A percentile compares a stretch with the other conserved stretches of the same genome.
phyloP scores from a whole-genome alignment of 1,140 invertebrate genomes.

The Drosophila elegans region DNA sequence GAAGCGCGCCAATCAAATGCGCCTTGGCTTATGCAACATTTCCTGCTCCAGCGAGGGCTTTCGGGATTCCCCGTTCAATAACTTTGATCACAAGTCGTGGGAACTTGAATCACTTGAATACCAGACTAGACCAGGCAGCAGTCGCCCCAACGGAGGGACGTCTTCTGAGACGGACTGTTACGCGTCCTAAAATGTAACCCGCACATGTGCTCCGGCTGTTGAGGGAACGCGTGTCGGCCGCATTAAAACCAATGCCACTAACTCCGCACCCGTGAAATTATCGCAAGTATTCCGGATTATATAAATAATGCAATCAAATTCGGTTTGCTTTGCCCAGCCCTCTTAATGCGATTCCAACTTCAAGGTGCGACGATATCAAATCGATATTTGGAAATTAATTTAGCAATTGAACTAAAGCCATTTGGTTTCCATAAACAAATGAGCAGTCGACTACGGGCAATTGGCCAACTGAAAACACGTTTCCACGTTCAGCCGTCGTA shows the following conservation, averaged over 20 bases:
- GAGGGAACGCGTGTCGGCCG: slow-evolving; percentile 49
- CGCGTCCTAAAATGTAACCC: slow-evolving; percentile 96
- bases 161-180: slow-evolving; percentile 97
- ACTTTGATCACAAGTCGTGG: slow-evolving; percentile 40
- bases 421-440: slow-evolving; percentile 48
- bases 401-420: slow-evolving; percentile 28
- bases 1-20: slow-evolving; percentile 80
- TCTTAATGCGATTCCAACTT: neutral
- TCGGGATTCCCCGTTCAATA: neutral
- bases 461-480: slow-evolving; percentile 42
- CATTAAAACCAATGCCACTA: slow-evolving; percentile 58
- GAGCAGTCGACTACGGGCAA: slow-evolving; percentile 21
- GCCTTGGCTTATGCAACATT: slow-evolving; percentile 78
- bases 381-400: slow-evolving; percentile 41
- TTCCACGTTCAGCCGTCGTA: slow-evolving; percentile 54
- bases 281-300: slow-evolving; percentile 20
- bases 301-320: slow-evolving; percentile 21
- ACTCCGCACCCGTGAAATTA: slow-evolving; percentile 22
- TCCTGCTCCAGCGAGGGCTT: slow-evolving; percentile 30
- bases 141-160: slow-evolving; percentile 96
- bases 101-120: slow-evolving; percentile 8
- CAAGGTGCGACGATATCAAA: slow-evolving; percentile 29
- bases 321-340: neutral
- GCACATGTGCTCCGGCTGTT: slow-evolving; percentile 91
- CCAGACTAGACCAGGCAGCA: slow-evolving; percentile 87